Percentiles rank a stretch among this genome's conserved stretches.
Evolutionary conservation across 2,888 invertebrate genomes (phyloP).

Genomic region (Theretra japonica): DNA sequence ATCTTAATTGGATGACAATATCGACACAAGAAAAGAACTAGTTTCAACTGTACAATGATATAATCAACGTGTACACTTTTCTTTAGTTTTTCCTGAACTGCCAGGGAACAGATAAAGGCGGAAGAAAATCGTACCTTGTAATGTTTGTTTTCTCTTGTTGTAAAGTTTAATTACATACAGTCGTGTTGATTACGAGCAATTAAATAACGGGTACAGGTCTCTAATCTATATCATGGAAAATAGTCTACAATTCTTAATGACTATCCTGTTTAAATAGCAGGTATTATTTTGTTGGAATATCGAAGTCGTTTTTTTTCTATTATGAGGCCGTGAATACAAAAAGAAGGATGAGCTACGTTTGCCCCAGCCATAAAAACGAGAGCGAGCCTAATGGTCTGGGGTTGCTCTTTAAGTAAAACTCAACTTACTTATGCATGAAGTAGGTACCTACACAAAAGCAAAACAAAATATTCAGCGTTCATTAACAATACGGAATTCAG

Average conservation of each 20-base stretch:
- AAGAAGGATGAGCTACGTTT: background rate
- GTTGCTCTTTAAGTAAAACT: background rate
- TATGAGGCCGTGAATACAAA: background rate
- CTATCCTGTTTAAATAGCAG: too few relatives aligned
- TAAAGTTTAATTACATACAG: background rate
- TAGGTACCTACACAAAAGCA: too few relatives aligned
- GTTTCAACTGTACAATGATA: background rate
- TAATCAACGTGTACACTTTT: background rate
- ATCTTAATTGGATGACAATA: background rate
- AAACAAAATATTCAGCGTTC: too few relatives aligned
- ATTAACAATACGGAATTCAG: too few relatives aligned
- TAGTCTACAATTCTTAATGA: too few relatives aligned
- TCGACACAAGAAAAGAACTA: background rate
- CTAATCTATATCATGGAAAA: too few relatives aligned
- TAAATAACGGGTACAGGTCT: background rate
- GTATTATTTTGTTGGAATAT: too few relatives aligned
- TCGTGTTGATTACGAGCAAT: background rate
- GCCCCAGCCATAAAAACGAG: background rate
- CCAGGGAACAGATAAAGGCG: background rate
- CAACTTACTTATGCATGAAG: background rate
- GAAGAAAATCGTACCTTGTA: background rate
- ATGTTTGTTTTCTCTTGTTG: background rate
- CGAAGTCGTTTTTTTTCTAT: too few relatives aligned
- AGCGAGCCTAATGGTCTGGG: background rate
- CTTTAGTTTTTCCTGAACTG: background rate